Evolutionary conservation across 2,797 vertebrate genomes (phyloP).

Genomic region (Melanogrammus aeglefinus): DNA sequence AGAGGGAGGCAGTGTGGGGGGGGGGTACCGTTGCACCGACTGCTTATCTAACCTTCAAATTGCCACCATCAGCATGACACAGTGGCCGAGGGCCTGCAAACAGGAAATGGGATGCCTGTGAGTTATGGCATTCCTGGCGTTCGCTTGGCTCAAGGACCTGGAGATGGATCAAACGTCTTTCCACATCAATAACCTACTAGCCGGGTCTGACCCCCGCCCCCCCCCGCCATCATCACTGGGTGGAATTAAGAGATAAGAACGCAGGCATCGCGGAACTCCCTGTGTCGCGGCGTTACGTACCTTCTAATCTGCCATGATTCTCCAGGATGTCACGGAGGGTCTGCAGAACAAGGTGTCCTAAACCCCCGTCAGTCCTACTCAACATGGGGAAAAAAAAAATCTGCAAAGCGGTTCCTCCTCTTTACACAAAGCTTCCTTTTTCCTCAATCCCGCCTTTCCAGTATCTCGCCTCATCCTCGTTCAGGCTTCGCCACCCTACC

Average conservation of each 20-base stretch:
- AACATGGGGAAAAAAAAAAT: background rate
- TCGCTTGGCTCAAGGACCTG: constrained; percentile 47
- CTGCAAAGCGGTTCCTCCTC: background rate
- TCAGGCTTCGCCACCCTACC: constrained; percentile 21
- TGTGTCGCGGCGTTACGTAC: background rate
- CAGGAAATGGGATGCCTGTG: constrained; percentile 43
- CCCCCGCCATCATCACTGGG: constrained; percentile 48
- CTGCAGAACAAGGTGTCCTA: background rate
- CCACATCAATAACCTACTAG: constrained; percentile 61
- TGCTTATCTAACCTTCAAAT: constrained; percentile 55
- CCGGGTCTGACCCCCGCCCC: constrained; percentile 28
- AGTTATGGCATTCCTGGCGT: constrained; percentile 59
- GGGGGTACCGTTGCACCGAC: constrained; percentile 35
- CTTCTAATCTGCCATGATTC: background rate
- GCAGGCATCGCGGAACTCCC: constrained; percentile 37
- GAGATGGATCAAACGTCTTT: constrained; percentile 62
- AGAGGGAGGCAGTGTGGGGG: background rate
- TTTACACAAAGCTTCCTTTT: background rate
- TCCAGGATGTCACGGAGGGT: background rate
- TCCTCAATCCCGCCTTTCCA: background rate
- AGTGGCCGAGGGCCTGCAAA: constrained; percentile 34
- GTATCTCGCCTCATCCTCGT: constrained; percentile 3
- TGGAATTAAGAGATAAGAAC: constrained; percentile 49
- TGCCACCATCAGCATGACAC: constrained; percentile 39
- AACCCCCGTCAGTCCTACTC: too few relatives aligned